These are phyloP conservation scores for Girardia tigrina DNA, from an alignment of 2,888 invertebrate species.

Conservation along the genomic window DNA sequence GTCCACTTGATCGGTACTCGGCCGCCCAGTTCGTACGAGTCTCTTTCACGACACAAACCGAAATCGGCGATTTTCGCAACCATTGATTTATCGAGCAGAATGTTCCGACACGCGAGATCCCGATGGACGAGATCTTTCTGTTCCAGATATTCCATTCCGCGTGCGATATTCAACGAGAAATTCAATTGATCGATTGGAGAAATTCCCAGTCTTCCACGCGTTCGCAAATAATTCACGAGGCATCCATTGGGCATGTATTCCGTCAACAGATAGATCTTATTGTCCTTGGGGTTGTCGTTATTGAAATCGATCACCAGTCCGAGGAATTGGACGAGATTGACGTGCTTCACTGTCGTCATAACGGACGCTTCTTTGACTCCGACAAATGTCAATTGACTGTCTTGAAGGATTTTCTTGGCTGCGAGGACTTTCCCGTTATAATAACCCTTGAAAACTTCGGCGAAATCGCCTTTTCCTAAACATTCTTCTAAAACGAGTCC, in stretches of 20 bases:
- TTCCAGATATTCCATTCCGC: slow-evolving; percentile 96
- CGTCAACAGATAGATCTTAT: slow-evolving; percentile 43
- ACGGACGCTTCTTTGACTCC: slow-evolving; percentile 34
- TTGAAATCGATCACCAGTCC: slow-evolving; percentile 66
- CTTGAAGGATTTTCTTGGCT: slow-evolving; percentile 28
- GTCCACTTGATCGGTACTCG: slow-evolving; percentile 99
- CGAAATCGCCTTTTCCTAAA: slow-evolving; percentile 95
- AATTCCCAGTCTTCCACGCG: slow-evolving; percentile 82
- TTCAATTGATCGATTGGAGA: slow-evolving; percentile 88
- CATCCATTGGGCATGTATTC: slow-evolving; percentile 82
- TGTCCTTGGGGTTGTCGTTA: too few species aligned
- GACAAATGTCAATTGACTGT: slow-evolving; percentile 17
- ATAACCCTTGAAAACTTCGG: slow-evolving; percentile 48
- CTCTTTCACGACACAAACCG: slow-evolving; percentile 58
- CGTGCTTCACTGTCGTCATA: slow-evolving; percentile 55
- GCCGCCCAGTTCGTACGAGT: slow-evolving; percentile 58
- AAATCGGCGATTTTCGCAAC: slow-evolving; percentile 51
- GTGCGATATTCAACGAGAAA: slow-evolving; percentile 72
- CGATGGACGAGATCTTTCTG: slow-evolving; percentile 81
- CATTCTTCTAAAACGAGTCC: slow-evolving; percentile 78
- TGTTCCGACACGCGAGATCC: slow-evolving; percentile 92
- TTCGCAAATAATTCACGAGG: slow-evolving; percentile 87
- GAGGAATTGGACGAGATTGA: slow-evolving; percentile 82
- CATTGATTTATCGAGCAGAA: slow-evolving; percentile 65
- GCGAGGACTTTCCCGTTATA: slow-evolving; percentile 24